Conservation (phyloP, 2,888 invertebrate genomes). For the Ormyrus thymus region DNA sequence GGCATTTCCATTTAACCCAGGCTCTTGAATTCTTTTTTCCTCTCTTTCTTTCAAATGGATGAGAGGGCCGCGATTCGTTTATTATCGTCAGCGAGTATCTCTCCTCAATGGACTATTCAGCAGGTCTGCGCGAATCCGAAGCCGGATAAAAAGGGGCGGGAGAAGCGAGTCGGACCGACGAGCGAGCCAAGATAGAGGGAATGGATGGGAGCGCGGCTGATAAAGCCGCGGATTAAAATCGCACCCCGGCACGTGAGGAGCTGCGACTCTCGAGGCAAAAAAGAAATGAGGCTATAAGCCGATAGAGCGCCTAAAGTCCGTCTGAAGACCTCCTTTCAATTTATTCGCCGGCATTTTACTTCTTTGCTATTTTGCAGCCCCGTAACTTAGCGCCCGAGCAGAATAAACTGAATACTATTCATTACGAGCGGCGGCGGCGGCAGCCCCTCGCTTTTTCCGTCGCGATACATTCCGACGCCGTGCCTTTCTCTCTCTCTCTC, state of each 20-base stretch:
- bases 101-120: slow-evolving; percentile 63
- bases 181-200: slow-evolving; percentile 19
- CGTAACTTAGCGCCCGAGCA: not conserved
- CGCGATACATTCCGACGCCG: not conserved
- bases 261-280: not conserved
- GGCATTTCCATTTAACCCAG: not conserved
- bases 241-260: not conserved
- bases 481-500: not conserved
- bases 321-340: slow-evolving; percentile 33
- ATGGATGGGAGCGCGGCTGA: slow-evolving; percentile 36
- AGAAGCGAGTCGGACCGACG: not conserved
- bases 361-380: slow-evolving; percentile 28
- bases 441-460: slow-evolving; percentile 23
- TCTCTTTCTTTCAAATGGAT: not conserved
- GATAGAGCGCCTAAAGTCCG: slow-evolving; percentile 18
- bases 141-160: slow-evolving; percentile 24
- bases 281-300: slow-evolving; percentile 32
- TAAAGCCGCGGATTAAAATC: slow-evolving; percentile 43
- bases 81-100: slow-evolving; percentile 62
- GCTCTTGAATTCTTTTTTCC: not conserved
- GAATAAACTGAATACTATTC: slow-evolving; percentile 49
- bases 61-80: slow-evolving; percentile 61
- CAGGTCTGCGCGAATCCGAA: slow-evolving; percentile 27
- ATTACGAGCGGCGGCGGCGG: slow-evolving; percentile 13
- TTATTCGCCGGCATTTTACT: slow-evolving; percentile 37